Evolutionary conservation across 2,113 vertebrate species (phyloP).

Genomic region (Colossoma macropomum): DNA sequence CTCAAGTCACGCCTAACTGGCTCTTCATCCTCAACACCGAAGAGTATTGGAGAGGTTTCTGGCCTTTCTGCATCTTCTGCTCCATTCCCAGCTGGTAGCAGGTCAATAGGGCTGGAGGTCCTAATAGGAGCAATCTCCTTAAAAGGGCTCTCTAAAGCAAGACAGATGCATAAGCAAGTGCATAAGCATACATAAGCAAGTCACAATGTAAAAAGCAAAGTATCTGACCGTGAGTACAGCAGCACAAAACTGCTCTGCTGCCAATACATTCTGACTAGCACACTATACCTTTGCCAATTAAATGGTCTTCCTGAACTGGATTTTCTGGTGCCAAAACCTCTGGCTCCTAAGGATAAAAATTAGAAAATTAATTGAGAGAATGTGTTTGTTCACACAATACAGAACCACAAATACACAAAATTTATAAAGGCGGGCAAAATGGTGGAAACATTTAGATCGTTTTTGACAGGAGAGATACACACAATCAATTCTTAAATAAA

Average conservation of each 20-base stretch:
- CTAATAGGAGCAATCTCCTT: conserved; percentile 60
- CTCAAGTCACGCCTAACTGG: conserved; percentile 18
- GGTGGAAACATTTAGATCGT: no score
- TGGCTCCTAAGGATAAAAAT: conserved; percentile 31
- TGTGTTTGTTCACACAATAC: background rate
- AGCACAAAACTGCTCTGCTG: background rate
- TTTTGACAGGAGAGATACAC: no score
- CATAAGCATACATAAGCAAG: background rate
- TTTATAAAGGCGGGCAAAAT: no score
- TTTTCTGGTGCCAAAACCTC: conserved; percentile 19
- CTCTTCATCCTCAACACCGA: conserved; percentile 58
- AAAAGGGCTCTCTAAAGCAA: conserved; percentile 44
- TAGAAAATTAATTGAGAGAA: background rate
- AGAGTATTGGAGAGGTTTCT: conserved; percentile 60
- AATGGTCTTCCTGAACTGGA: conserved; percentile 13
- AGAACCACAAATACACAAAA: no score
- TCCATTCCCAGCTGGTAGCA: background rate
- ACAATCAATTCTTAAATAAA: no score
- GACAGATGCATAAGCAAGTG: background rate
- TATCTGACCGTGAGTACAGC: background rate
- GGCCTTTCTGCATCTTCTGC: background rate
- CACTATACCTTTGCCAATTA: conserved; percentile 36
- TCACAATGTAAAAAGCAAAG: no score
- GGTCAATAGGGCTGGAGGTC: conserved; percentile 73
- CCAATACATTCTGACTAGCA: background rate